Evolutionary conservation across 2,888 invertebrate species (phyloP), one percentile per base, ranked within the genome.

Genomic region (Chorisops tibialis): DNA sequence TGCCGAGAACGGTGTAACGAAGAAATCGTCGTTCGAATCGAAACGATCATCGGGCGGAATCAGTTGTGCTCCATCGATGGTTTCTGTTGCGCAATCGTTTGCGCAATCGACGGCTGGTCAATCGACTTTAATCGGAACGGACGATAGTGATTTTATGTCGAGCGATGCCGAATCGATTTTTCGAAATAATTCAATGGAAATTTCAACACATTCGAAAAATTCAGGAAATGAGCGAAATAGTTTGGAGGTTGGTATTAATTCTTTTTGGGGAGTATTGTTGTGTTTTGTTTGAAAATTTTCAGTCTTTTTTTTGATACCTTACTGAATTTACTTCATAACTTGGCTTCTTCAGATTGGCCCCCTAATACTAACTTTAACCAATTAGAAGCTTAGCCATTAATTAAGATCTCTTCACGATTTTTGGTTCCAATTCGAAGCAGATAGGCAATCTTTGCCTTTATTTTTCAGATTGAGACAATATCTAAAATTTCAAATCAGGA

Each of bases 241-340:
- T 30, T 60, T 71, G 61, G 75, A 75, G 76, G 75, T 75, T 69
- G 14, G 59, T 48, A 24, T n/a, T 3, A n/a, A n/a, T n/a, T n/a
- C n/a, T n/a, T n/a, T n/a, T n/a, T n/a, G n/a, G n/a, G n/a, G n/a
- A n/a, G n/a, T n/a, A n/a, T n/a, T n/a, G n/a, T n/a, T n/a, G n/a
- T n/a, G n/a, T n/a, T n/a, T n/a, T n/a, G n/a, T n/a, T n/a, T n/a
- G n/a, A n/a, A n/a, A n/a, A n/a, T n/a, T n/a, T n/a, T n/a, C n/a
- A n/a, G n/a, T 37, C 11, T 12, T 39, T 39, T 12, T 16, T 6
- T 39, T 39, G 16, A 39, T 6, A 39, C 39, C 4, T 16, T 6
- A 14, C 12, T 14, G 16, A 39, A 9, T 24, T 24, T 24, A 24
- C 4, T 24, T 5, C 24, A 24, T 24, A 24, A 24, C 4, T 24